These are phyloP conservation scores for Listronotus bonariensis DNA, from an alignment of 1,140 invertebrate genomes.

Conservation along the genomic window DNA sequence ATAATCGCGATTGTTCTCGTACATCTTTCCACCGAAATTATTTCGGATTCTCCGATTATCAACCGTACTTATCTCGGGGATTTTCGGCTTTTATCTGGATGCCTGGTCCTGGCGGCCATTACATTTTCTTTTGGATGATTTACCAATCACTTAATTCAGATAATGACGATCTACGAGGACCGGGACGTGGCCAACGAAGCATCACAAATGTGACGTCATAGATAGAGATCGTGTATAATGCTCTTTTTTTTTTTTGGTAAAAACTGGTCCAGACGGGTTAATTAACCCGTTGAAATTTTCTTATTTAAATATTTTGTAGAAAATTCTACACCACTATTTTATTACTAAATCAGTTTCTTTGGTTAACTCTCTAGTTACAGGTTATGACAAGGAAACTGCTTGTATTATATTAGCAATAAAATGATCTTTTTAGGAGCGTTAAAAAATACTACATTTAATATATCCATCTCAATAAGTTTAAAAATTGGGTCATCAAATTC, in stretches of 20 bases:
- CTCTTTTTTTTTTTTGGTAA: constrained; percentile 10
- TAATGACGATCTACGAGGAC: constrained; percentile 30
- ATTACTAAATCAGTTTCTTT: too few relatives aligned
- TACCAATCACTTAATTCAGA: constrained; percentile 37
- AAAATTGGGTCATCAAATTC: too few relatives aligned
- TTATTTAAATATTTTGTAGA: too few relatives aligned
- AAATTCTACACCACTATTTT: too few relatives aligned
- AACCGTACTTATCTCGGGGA: constrained; percentile 23
- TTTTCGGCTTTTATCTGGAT: constrained; percentile 34
- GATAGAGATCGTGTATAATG: constrained; percentile 21
- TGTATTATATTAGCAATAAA: too few relatives aligned
- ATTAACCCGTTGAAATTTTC: too few relatives aligned
- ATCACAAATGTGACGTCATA: constrained; percentile 23
- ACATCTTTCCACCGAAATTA: constrained; percentile 11
- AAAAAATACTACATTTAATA: too few relatives aligned
- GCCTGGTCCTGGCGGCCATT: constrained; percentile 33
- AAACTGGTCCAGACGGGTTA: constrained; percentile 15
- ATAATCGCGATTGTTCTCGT: neutral
- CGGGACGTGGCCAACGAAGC: constrained; percentile 30
- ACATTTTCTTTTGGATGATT: constrained; percentile 36
- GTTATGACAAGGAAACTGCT: too few relatives aligned
- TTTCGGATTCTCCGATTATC: constrained; percentile 23
- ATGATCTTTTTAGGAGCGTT: too few relatives aligned
- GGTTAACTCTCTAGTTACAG: too few relatives aligned
- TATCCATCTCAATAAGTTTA: too few relatives aligned